Evolutionary conservation across 2,888 invertebrate genomes (phyloP), one percentile per base, ranked within the genome.

Genomic region (Amphipyra tragopoginis): DNA sequence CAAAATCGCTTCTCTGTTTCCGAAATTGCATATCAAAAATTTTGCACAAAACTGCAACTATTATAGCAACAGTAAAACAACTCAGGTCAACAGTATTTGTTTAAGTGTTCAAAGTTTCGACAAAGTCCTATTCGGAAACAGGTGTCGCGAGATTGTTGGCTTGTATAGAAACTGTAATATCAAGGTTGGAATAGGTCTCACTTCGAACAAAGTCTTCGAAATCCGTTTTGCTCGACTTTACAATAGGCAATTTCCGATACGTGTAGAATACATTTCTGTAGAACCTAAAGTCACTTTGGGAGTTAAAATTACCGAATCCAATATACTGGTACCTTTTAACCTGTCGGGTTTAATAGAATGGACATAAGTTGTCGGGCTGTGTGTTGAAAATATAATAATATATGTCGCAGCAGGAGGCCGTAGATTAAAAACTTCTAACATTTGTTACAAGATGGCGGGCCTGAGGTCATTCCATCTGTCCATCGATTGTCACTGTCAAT

Each of bases 161-260:
- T 49, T 58, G 49, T 62, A 65, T 63, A 45, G 60, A 47, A 72
- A 65, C 34, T 53, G 52, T 65, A 58, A 72, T 72, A 75, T 72
- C 39, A 48, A 61, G 21, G 65, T 60, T 62, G 39, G 51, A 42
- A 53, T 77, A 54, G 66, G 51, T 75, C 49, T 53, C 51, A 40
- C 47, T 66, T 52, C 38, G 61, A 55, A 55, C 55, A 47, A 52
- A 75, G 49, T 63, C 48, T 60, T 56, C 50, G 52, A 62, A 65
- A 38, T 54, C 42, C 21, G 21, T 21, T 21, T 21, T 21, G 21
- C 54, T 54, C 50, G 50, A 67, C 65, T 69, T 59, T 65, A 69
- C 72, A 79, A 77, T 77, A 59, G 69, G 56, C 77, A 79, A 79
- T 77, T 75, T 77, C 69, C 69, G 72, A 75, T 69, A 67, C 60